Evolutionary conservation across 2,888 invertebrate species (phyloP).

Genomic region (Apamea sordens): DNA sequence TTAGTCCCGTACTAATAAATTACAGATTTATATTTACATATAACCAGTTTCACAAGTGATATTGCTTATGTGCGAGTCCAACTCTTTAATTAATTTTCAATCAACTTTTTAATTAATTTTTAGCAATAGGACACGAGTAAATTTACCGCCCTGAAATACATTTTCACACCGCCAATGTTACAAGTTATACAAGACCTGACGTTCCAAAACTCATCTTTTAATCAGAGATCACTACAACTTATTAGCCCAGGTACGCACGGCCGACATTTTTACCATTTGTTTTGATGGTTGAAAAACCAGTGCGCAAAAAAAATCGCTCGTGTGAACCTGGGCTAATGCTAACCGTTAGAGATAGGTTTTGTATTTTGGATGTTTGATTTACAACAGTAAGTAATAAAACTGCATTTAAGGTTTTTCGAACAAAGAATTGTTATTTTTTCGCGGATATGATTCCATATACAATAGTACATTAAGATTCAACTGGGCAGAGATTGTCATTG

Average conservation of each 20-base stretch:
- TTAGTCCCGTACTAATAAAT: background rate
- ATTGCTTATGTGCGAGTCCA: background rate
- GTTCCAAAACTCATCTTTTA: conserved; percentile 4
- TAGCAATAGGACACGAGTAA: background rate
- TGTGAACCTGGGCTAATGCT: background rate
- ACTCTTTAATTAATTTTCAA: background rate
- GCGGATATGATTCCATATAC: background rate
- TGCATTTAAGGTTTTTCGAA: conserved; percentile 24
- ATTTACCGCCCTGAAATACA: conserved; percentile 1
- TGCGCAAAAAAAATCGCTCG: background rate
- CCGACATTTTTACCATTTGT: background rate
- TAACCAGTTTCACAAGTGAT: background rate
- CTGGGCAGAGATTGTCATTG: background rate
- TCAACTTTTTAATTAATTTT: background rate
- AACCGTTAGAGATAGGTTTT: conserved; percentile 14
- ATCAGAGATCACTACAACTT: conserved; percentile 9
- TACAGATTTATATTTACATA: background rate
- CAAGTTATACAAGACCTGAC: conserved; percentile 1
- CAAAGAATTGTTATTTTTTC: background rate
- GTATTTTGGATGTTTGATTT: background rate
- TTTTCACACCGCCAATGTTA: background rate
- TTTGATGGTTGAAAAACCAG: background rate
- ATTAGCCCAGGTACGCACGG: background rate
- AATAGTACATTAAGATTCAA: conserved; percentile 2
- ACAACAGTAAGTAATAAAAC: conserved; percentile 9